These are phyloP conservation scores for Bradypus variegatus DNA, from an alignment of 2,797 vertebrate genomes.

Conservation along the genomic window DNA sequence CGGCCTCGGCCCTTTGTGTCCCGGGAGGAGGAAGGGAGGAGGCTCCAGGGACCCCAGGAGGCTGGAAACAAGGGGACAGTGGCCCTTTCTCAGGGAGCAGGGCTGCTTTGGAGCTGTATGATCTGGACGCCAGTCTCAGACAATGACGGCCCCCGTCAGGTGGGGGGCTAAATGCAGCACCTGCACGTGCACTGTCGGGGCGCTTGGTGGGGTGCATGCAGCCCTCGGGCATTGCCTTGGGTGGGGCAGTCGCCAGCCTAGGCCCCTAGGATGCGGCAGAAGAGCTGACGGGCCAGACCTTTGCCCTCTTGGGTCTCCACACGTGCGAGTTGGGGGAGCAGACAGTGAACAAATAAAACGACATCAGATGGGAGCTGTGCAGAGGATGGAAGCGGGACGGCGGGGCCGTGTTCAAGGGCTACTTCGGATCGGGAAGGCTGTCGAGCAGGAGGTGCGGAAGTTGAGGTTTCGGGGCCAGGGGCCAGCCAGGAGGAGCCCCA, in stretches of 20 bases:
- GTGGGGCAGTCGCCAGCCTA: background rate
- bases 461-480: background rate
- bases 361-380: no score
- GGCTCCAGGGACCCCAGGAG: background rate
- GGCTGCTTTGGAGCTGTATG: background rate
- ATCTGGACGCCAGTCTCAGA: background rate
- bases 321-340: background rate
- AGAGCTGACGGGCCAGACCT: background rate
- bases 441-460: background rate
- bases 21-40: background rate
- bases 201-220: fast-evolving
- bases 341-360: background rate
- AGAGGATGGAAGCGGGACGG: background rate
- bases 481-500: background rate
- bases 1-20: background rate
- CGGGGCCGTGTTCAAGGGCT: fast-evolving
- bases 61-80: background rate
- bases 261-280: background rate
- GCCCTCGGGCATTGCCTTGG: background rate
- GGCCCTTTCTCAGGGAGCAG: background rate
- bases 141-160: background rate
- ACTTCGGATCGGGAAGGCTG: background rate
- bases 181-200: fast-evolving
- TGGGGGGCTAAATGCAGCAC: background rate
- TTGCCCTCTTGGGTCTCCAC: background rate